Evolutionary conservation across 2,888 invertebrate species (phyloP), one percentile per base, ranked within the genome.

Genomic region (Holacanthella duospinosa): DNA sequence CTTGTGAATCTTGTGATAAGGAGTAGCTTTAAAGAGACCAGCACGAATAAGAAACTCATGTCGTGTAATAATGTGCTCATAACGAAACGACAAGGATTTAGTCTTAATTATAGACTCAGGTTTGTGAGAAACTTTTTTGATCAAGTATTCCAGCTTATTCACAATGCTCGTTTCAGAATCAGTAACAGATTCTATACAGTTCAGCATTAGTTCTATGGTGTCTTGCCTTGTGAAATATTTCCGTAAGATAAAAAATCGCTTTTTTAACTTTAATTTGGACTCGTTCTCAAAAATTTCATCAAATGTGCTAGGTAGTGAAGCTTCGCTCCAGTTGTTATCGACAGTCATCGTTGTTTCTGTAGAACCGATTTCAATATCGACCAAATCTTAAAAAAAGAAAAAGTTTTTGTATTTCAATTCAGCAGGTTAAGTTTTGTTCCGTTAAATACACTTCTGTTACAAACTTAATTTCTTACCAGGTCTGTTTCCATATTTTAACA

Each of bases 11-110:
- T 67, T 68, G 2, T 61, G 57, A 57, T 66, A 68, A 1, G 67
- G 67, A 21, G 68, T 64, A 1, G 66, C 60, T 58, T 67, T 64
- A 55, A 67, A 69, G 12, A 70, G 28, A 3, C 72, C 72, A 27
- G 65, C 55, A 27, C 71, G 64, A 53, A 69, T 66, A 1, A 72
- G 61, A 54, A 72, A 71, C 29, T 70, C 68, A 57, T 71, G 71
- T 16, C 72, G 53, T 0, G 59, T 56, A 57, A 63, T 65, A 2
- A 71, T 70, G 29, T 63, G 61, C 1, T n/a, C 48, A 1, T 68
- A 24, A 1, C 65, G n/a, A 59, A 60, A 64, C 9, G 63, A 56
- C 1, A 68, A 25, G 0, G 64, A 64, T 21, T 63, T 65, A 21
- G 64, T 71, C 12, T 54, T 57, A 1, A 60, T 59, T 21, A 72